These are phyloP conservation scores for Melanchra persicariae DNA, from an alignment of 2,888 invertebrate genomes.

Conservation along the genomic window DNA sequence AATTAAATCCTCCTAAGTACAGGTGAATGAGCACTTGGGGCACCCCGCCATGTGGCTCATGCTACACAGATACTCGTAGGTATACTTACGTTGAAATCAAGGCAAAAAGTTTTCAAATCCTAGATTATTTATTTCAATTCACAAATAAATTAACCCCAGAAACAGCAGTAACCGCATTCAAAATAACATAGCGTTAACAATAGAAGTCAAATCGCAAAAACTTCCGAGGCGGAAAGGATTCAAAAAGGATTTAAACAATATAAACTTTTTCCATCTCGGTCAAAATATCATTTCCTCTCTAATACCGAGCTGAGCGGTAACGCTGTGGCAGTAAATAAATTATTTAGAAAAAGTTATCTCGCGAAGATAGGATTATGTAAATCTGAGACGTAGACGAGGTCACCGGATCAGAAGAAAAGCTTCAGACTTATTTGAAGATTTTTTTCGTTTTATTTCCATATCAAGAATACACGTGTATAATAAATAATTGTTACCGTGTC, in stretches of 20 bases:
- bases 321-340: constrained; percentile 75
- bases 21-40: too few relatives aligned
- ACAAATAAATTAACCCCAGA: neutral
- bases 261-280: constrained; percentile 76
- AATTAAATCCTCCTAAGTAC: too few relatives aligned
- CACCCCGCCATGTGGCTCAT: too few relatives aligned
- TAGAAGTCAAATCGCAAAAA: constrained; percentile 32
- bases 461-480: constrained; percentile 1
- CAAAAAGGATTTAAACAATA: constrained; percentile 61
- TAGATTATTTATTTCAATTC: neutral
- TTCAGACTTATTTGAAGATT: constrained; percentile 40
- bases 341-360: constrained; percentile 75
- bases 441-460: constrained; percentile 11
- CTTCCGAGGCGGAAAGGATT: constrained; percentile 50
- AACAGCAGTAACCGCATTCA: neutral
- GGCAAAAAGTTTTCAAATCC: neutral
- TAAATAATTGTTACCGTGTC: constrained; percentile 11
- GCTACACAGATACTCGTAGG: too few relatives aligned
- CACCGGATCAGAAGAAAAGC: constrained; percentile 53
- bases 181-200: constrained; percentile 20
- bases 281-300: constrained; percentile 74
- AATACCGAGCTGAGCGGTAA: constrained; percentile 55
- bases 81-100: neutral
- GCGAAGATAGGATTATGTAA: constrained; percentile 76
- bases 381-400: constrained; percentile 67